phyloP scores from a whole-genome alignment of 53 echinoderm and acorn worm genomes.

The Holothuria leucospilota region DNA sequence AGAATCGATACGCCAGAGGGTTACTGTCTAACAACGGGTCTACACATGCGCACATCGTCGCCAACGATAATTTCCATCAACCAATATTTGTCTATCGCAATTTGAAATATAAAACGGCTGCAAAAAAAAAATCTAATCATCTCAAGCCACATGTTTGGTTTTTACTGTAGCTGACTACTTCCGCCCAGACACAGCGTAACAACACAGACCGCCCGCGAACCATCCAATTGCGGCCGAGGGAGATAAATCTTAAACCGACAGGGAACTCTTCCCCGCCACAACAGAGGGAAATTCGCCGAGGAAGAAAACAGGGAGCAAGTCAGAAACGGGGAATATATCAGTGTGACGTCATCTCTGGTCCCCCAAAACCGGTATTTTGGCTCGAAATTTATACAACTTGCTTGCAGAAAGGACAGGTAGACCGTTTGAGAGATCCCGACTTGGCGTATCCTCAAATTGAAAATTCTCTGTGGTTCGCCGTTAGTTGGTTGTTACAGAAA shows the following conservation, averaged over 20 bases:
- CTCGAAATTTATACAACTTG: neutral
- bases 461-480: neutral
- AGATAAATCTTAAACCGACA: neutral
- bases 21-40: no score
- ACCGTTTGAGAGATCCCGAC: conserved; percentile 11
- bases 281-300: neutral
- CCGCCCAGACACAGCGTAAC: no score
- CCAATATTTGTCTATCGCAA: no score
- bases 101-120: no score
- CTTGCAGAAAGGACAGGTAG: neutral
- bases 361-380: neutral
- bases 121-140: no score
- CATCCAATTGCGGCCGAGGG: neutral
- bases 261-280: conserved; percentile 8
- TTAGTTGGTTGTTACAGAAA: neutral
- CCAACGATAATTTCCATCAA: no score
- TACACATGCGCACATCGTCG: no score
- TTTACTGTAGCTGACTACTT: no score
- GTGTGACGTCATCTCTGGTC: conserved; percentile 1
- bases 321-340: neutral
- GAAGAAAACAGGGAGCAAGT: neutral
- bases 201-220: neutral
- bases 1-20: no score
- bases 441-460: no score
- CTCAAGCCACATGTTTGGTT: no score